Base-by-base conservation (phyloP, 2,888 invertebrate genomes). In the Euzophera pinguis region DNA sequence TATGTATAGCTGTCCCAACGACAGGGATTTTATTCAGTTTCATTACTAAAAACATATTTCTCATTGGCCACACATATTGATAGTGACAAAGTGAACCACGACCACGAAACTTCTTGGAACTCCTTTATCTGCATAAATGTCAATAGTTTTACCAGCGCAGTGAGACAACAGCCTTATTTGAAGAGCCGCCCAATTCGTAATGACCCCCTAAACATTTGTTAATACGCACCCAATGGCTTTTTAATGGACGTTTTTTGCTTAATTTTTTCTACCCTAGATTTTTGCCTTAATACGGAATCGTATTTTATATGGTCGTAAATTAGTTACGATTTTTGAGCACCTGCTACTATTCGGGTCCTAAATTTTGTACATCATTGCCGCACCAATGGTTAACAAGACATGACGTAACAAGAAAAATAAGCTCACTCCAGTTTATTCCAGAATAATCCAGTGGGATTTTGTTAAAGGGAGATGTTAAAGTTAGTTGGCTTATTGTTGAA, bases 191-290 rank as follows among this genome's bases (percentile, higher is more conserved):
- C 54, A 47, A 49, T n/a, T 56, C 63, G 63, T 82, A 82, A 85
- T 81, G 74, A 82, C 71, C 60, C 67, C 66, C 73, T 78, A 76
- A 84, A 75, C 78, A 80, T 82, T 83, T 75, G 81, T 82, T 85
- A 83, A 84, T 85, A 74, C 66, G 58, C 61, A 59, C 67, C 69
- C 67, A 63, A 83, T 84, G 79, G 68, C 63, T 81, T 84, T 84
- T 86, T 86, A 85, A 88, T 88, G 80, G 70, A 53, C 58, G 56
- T 68, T 75, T 71, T 77, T 78, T 75, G 62, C 63, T 47, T 39
- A 9, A 16, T 67, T 68, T 71, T 69, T 58, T 63, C 35, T 35
- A 52, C 16, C 35, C 47, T 27, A 41, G 51, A 52, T 56, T 54
- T 54, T 54, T 48, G 38, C 47, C 22, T 52, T 53, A 55, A 53